A percentile compares a stretch with the other conserved stretches of the same genome.
Conservation (phyloP, 1,140 invertebrate species). For the Nasonia giraulti region DNA sequence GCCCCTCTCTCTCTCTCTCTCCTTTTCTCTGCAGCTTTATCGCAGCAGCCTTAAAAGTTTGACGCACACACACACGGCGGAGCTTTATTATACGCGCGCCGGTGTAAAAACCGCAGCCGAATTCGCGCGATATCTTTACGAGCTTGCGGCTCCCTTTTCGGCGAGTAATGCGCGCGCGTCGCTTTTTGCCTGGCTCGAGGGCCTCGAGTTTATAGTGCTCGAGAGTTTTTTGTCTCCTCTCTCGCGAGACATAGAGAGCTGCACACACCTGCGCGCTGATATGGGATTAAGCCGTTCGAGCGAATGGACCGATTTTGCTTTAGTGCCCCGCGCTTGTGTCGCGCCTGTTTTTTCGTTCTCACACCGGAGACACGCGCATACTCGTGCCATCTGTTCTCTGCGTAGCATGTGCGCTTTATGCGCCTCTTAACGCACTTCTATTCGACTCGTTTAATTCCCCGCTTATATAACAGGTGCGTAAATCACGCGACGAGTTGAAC, state of each 20-base stretch:
- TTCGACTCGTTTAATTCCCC: not conserved
- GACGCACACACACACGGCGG: not conserved
- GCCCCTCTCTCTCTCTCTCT: no score
- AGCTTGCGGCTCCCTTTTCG: slow-evolving; percentile 9
- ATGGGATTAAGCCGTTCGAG: not conserved
- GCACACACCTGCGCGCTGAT: not conserved
- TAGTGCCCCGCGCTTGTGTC: not conserved
- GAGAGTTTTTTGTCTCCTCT: not conserved
- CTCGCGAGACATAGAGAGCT: no score
- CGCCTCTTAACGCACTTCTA: slow-evolving; percentile 12
- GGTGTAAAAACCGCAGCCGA: not conserved
- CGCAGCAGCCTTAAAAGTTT: slow-evolving; percentile 20
- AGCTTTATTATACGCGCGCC: slow-evolving; percentile 7
- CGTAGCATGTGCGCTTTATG: slow-evolving; percentile 32
- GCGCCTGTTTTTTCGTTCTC: not conserved
- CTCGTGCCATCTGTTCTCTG: not conserved
- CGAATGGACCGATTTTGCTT: not conserved
- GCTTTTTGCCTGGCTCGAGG: not conserved
- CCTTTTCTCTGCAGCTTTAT: not conserved
- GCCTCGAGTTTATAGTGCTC: not conserved
- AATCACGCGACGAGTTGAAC: no score
- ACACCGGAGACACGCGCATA: no score
- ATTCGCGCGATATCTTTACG: slow-evolving; percentile 33
- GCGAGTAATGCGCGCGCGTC: not conserved
- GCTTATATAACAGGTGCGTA: not conserved